Evolutionary conservation across 2,113 vertebrate species (phyloP).

Genomic region (Vidua chalybeata): DNA sequence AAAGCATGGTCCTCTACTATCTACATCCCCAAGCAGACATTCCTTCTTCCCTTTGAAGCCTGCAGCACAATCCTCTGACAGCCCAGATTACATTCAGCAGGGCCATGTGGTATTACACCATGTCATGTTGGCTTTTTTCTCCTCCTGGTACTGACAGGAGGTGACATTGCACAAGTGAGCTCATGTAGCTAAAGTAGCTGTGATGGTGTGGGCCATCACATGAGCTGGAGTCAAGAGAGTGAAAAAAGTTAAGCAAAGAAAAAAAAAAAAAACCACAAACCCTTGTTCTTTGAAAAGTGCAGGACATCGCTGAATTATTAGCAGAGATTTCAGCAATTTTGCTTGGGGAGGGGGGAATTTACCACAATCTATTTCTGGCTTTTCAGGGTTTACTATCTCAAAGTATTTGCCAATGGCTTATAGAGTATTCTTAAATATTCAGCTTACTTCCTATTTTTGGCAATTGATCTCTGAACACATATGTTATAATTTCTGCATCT

Average conservation of each 20-base stretch:
- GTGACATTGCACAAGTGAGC: conserved; percentile 14
- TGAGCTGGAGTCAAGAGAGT: neutral
- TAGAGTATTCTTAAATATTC: neutral
- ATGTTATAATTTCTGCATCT: neutral
- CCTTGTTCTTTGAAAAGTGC: neutral
- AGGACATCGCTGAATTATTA: neutral
- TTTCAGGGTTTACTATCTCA: neutral
- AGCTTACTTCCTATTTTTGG: neutral
- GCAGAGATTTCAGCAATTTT: neutral
- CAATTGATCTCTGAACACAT: neutral
- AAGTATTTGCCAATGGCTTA: neutral
- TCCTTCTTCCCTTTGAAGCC: neutral
- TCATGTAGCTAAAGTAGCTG: neutral
- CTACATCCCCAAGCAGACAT: neutral
- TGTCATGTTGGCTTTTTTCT: neutral
- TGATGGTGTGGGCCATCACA: neutral
- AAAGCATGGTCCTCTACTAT: neutral
- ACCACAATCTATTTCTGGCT: neutral
- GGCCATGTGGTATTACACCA: neutral
- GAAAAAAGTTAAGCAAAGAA: neutral
- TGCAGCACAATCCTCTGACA: neutral
- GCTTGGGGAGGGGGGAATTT: neutral
- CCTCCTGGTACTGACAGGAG: neutral
- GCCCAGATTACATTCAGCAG: neutral
- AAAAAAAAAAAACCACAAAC: neutral